Evolutionary conservation across 2,888 invertebrate species (phyloP).

Genomic region (Drosophila differens): DNA sequence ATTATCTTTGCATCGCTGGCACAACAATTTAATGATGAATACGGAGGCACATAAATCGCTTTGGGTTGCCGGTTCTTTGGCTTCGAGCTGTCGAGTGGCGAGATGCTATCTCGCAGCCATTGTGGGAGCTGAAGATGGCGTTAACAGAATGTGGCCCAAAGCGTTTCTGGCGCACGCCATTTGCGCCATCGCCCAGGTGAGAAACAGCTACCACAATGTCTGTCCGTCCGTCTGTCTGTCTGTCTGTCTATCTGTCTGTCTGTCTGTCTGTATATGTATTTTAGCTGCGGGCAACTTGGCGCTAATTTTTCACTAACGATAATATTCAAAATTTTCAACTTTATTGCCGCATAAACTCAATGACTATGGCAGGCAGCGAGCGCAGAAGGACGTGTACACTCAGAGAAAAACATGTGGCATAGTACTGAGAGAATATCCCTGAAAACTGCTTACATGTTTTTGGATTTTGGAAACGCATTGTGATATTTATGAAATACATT

Average conservation of each 20-base stretch:
- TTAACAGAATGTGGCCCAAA: conserved; percentile 66
- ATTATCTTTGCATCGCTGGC: conserved; percentile 62
- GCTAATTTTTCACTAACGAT: conserved; percentile 82
- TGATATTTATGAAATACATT: not conserved
- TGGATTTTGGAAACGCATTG: not conserved
- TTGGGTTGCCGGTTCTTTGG: conserved; percentile 42
- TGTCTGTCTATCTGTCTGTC: not conserved
- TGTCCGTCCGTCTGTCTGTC: not conserved
- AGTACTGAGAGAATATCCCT: not conserved
- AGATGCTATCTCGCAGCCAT: conserved; percentile 49
- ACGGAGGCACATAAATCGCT: conserved; percentile 72
- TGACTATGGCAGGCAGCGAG: conserved; percentile 53
- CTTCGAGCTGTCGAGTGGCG: conserved; percentile 24
- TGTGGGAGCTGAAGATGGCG: conserved; percentile 35
- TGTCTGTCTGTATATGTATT: not conserved
- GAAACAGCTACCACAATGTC: conserved; percentile 6
- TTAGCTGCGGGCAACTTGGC: conserved; percentile 58
- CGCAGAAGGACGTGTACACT: not conserved
- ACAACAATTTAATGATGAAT: conserved; percentile 76
- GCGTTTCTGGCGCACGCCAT: conserved; percentile 73
- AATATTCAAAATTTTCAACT: conserved; percentile 81
- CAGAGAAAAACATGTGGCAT: not conserved
- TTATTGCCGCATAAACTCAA: conserved; percentile 78
- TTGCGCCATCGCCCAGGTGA: conserved; percentile 43
- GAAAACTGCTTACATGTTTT: not conserved